phyloP scores from a whole-genome alignment of 2,113 vertebrate genomes.

The Brevimyrus niger region DNA sequence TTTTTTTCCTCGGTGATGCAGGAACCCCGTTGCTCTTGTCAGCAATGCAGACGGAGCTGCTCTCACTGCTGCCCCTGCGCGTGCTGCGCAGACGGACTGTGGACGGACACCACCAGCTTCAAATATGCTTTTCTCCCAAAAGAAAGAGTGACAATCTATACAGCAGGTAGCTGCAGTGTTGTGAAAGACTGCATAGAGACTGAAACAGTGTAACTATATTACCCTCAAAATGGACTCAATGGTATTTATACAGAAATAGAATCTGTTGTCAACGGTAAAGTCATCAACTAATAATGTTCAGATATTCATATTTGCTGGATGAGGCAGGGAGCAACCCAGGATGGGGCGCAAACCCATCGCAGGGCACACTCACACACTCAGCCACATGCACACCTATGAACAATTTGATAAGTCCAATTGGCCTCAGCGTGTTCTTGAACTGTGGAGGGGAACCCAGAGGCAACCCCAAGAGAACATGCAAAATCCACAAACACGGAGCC shows the following conservation, averaged over 20 bases:
- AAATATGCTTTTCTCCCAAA: not conserved
- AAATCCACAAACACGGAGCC: too few species aligned
- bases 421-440: too few species aligned
- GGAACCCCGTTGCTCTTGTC: not conserved
- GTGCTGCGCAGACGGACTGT: conserved; percentile 46
- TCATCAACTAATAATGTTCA: not conserved
- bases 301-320: not conserved
- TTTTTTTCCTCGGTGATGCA: conserved; percentile 24
- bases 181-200: not conserved
- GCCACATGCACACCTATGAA: too few species aligned
- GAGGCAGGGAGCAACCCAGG: too few species aligned
- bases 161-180: not conserved
- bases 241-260: not conserved
- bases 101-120: not conserved
- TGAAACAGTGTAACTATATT: not conserved
- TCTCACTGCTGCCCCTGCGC: conserved; percentile 37
- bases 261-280: not conserved
- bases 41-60: conserved; percentile 29
- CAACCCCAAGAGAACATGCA: too few species aligned
- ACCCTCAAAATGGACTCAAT: not conserved
- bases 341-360: too few species aligned
- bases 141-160: not conserved
- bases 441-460: too few species aligned
- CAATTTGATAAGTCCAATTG: too few species aligned
- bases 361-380: too few species aligned